Evolutionary conservation across 2,888 invertebrate genomes (phyloP).

Genomic region (Andrena chrysosceles): DNA sequence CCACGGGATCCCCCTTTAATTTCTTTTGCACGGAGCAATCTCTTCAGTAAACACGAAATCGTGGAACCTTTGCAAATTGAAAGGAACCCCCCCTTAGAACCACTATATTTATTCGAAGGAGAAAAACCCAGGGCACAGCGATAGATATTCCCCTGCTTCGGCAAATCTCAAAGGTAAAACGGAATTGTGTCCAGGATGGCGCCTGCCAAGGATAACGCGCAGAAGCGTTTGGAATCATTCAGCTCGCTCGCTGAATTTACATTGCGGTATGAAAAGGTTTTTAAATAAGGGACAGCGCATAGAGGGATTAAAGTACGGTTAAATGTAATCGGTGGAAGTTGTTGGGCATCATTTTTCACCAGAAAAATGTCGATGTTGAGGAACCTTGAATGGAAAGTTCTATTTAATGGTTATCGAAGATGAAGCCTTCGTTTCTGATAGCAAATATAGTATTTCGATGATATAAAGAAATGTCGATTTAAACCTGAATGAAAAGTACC

Average conservation of each 20-base stretch:
- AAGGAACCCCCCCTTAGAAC: slow-evolving; percentile 11
- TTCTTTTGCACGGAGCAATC: slow-evolving; percentile 51
- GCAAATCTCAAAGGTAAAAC: not conserved
- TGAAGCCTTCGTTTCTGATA: not conserved
- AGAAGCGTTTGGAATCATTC: not conserved
- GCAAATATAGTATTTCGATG: not conserved
- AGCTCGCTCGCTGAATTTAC: not conserved
- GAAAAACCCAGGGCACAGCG: slow-evolving; percentile 3
- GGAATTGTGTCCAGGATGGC: not conserved
- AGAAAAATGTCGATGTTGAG: too few relatives aligned
- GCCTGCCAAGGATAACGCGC: not conserved
- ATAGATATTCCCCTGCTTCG: not conserved
- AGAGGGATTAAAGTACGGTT: too few relatives aligned
- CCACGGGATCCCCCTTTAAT: slow-evolving; percentile 42
- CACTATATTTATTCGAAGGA: slow-evolving; percentile 29
- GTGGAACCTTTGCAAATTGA: slow-evolving; percentile 43
- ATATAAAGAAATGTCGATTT: not conserved
- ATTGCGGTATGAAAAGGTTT: not conserved
- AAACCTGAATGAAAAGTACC: not conserved
- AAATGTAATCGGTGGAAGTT: too few relatives aligned
- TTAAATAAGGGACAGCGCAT: too few relatives aligned
- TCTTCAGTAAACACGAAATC: slow-evolving; percentile 59
- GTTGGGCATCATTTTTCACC: too few relatives aligned
- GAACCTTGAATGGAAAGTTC: too few relatives aligned
- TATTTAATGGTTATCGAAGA: too few relatives aligned